A percentile compares a stretch with the other conserved stretches of the same genome.
Conservation (phyloP, 1,140 invertebrate species). For the Luehdorfia chinensis region DNA sequence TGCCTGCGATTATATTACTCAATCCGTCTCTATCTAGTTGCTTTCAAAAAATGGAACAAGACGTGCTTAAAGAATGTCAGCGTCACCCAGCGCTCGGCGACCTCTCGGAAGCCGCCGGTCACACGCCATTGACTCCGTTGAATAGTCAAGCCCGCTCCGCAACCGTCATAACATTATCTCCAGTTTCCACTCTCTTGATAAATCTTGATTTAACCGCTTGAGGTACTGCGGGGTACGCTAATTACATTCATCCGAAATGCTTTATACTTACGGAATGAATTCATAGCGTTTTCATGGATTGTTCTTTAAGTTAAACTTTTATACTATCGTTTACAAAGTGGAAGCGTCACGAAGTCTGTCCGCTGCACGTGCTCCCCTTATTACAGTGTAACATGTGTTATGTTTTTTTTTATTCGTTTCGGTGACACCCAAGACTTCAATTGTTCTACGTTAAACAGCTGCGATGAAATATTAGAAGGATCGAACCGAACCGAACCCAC, state of each 20-base stretch:
- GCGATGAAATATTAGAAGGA: slow-evolving; percentile 53
- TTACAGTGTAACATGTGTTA: slow-evolving; percentile 45
- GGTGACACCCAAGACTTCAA: slow-evolving; percentile 51
- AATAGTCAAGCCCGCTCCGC: slow-evolving; percentile 50
- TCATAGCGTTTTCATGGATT: slow-evolving; percentile 8
- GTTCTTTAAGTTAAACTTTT: no score
- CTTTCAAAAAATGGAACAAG: slow-evolving; percentile 35
- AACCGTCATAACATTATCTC: slow-evolving; percentile 51
- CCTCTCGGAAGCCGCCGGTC: slow-evolving; percentile 51
- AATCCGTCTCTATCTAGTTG: not conserved
- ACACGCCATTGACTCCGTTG: slow-evolving; percentile 65
- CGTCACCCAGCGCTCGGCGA: slow-evolving; percentile 56
- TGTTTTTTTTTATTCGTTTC: slow-evolving; percentile 40
- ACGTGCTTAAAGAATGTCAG: slow-evolving; percentile 56
- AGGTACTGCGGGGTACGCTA: slow-evolving; percentile 26
- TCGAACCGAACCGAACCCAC: slow-evolving; percentile 29
- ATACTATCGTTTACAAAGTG: no score
- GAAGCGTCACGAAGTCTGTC: slow-evolving; percentile 23
- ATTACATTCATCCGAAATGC: slow-evolving; percentile 21
- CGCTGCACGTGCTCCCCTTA: slow-evolving; percentile 47
- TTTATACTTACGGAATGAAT: not conserved
- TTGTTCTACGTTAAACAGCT: slow-evolving; percentile 54
- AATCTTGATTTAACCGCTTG: slow-evolving; percentile 40
- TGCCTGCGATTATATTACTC: not conserved
- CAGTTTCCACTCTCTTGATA: slow-evolving; percentile 47